Conservation (phyloP, 1,140 invertebrate genomes). For the Vanessa atalanta region DNA sequence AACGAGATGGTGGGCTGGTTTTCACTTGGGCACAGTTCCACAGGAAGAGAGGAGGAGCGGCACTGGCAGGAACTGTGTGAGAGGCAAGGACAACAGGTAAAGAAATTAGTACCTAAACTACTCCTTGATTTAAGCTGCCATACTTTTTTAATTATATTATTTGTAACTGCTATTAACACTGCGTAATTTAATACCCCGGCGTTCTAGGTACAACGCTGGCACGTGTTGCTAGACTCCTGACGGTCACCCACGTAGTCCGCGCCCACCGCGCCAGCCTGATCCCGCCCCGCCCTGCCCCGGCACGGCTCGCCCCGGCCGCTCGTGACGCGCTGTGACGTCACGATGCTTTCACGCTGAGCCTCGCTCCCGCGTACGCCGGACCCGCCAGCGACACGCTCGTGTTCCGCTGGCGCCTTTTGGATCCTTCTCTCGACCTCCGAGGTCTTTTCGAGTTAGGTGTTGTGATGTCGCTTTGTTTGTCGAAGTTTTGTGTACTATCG, state of each 20-base stretch:
- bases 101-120: not conserved
- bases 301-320: slow-evolving; percentile 41
- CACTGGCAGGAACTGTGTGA: slow-evolving; percentile 96
- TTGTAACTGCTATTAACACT: too few relatives aligned
- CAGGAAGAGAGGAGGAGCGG: slow-evolving; percentile 93
- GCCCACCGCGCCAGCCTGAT: slow-evolving; percentile 50
- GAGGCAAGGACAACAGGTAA: slow-evolving; percentile 76
- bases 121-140: too few relatives aligned
- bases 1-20: slow-evolving; percentile 99
- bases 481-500: slow-evolving; percentile 30
- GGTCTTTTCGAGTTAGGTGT: slow-evolving; percentile 39
- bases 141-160: too few relatives aligned
- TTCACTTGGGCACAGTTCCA: slow-evolving; percentile 93
- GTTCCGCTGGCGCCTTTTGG: not conserved
- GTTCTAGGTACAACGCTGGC: slow-evolving; percentile 76
- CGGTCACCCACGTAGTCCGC: slow-evolving; percentile 62
- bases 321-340: slow-evolving; percentile 14
- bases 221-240: slow-evolving; percentile 79
- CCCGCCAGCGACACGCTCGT: not conserved
- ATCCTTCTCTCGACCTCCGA: slow-evolving; percentile 34
- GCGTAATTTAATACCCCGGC: not conserved
- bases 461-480: slow-evolving; percentile 26
- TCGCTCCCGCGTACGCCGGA: slow-evolving; percentile 38
- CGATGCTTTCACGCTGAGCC: slow-evolving; percentile 43
- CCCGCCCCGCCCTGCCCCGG: slow-evolving; percentile 17